A percentile compares a stretch with the other conserved stretches of the same genome.
Conservation (phyloP, 2,797 vertebrate genomes). For the Siniperca undulata region DNA sequence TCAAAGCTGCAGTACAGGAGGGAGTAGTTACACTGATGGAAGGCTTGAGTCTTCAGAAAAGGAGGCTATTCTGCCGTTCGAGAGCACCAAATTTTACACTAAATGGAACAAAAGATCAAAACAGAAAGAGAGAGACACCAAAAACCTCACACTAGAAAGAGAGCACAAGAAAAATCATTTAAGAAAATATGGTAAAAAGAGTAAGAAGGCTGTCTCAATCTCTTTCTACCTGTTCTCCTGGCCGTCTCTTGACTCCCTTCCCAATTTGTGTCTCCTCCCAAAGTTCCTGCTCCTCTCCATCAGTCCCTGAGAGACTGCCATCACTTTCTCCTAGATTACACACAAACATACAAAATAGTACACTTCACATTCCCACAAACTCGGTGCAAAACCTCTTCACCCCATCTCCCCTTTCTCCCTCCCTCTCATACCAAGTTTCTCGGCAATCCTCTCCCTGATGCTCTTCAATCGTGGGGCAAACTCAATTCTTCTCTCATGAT, state of each 20-base stretch:
- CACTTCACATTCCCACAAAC: background rate
- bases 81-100: background rate
- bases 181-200: background rate
- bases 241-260: slow-evolving; percentile 89
- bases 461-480: slow-evolving; percentile 89
- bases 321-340: slow-evolving; percentile 75
- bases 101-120: background rate
- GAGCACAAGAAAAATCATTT: background rate
- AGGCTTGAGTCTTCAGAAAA: background rate
- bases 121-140: background rate
- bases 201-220: background rate
- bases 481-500: slow-evolving; percentile 86
- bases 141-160: background rate
- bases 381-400: background rate
- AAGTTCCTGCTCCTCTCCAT: slow-evolving; percentile 86
- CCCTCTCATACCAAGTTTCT: slow-evolving; percentile 86
- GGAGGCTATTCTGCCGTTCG: background rate
- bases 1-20: background rate
- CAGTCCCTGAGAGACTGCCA: slow-evolving; percentile 79
- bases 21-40: background rate
- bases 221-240: slow-evolving; percentile 79
- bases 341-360: slow-evolving; percentile 14
- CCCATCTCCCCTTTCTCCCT: background rate
- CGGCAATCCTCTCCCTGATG: slow-evolving; percentile 88
- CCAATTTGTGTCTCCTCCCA: slow-evolving; percentile 96